Evolutionary conservation across 2,113 vertebrate species (phyloP).

Genomic region (Pygoscelis antarcticus): DNA sequence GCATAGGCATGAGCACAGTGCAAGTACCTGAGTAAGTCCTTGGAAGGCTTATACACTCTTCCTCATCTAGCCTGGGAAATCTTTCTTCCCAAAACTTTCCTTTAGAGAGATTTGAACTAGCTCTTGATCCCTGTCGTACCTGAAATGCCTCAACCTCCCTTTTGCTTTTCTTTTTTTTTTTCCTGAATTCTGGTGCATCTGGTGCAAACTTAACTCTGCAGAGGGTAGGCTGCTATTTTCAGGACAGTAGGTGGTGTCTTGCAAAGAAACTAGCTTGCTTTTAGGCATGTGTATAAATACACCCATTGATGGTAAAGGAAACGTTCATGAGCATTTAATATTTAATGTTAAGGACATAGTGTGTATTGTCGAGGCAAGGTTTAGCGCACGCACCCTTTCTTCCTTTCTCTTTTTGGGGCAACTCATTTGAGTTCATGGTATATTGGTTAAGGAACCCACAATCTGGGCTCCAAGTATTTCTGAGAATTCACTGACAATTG

Average conservation of each 20-base stretch:
- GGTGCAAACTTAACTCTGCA: not conserved
- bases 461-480: not conserved
- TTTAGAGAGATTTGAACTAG: not conserved
- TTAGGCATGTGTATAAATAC: not conserved
- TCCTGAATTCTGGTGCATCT: not conserved
- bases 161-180: not conserved
- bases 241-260: not conserved
- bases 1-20: accelerated
- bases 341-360: not conserved
- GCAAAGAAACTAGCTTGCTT: not conserved
- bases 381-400: accelerated
- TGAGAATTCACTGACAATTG: not conserved
- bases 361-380: not conserved
- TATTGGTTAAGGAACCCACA: not conserved
- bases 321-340: not conserved
- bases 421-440: not conserved
- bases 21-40: not conserved
- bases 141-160: not conserved
- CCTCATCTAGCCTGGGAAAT: not conserved
- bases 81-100: not conserved
- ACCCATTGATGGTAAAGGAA: not conserved
- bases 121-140: not conserved
- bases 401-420: not conserved
- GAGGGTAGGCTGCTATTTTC: not conserved
- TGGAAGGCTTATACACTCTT: not conserved